Conservation (phyloP, 2,797 vertebrate genomes). For the Mormyrus proboscirostris region DNA sequence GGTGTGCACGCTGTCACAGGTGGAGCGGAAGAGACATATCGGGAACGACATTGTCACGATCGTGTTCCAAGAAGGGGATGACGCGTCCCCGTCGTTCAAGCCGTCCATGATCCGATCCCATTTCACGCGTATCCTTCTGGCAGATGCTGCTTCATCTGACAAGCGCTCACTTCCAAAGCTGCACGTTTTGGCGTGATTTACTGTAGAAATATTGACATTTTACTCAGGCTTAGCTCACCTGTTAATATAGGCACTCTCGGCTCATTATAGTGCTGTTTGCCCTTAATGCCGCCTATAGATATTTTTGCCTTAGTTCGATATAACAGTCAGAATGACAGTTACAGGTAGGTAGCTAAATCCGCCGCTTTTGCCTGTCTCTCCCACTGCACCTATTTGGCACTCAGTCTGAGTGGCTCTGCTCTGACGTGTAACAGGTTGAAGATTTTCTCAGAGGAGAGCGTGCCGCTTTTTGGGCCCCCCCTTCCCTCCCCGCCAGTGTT, state of each 20-base stretch:
- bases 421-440: conserved; percentile 73
- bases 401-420: conserved; percentile 23
- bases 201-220: neutral
- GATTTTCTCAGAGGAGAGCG: conserved; percentile 98
- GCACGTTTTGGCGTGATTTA: neutral
- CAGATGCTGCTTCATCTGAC: neutral
- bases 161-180: neutral
- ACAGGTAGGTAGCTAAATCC: conserved; percentile 70
- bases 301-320: conserved; percentile 99
- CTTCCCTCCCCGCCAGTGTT: conserved; percentile 92
- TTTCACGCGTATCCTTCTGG: conserved; percentile 94
- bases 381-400: neutral
- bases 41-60: conserved; percentile 98
- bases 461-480: conserved; percentile 93
- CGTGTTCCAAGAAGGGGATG: conserved; percentile 95
- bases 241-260: neutral
- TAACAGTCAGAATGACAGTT: conserved; percentile 88
- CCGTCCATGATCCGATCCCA: conserved; percentile 99
- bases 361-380: neutral
- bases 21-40: conserved; percentile 96
- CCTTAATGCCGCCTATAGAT: conserved; percentile 67
- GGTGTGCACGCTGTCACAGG: conserved; percentile 55
- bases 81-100: conserved; percentile 87
- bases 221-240: neutral
- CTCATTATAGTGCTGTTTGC: conserved; percentile 18